phyloP scores from a whole-genome alignment of 1,140 invertebrate genomes.

The Drosophila rhopaloa region DNA sequence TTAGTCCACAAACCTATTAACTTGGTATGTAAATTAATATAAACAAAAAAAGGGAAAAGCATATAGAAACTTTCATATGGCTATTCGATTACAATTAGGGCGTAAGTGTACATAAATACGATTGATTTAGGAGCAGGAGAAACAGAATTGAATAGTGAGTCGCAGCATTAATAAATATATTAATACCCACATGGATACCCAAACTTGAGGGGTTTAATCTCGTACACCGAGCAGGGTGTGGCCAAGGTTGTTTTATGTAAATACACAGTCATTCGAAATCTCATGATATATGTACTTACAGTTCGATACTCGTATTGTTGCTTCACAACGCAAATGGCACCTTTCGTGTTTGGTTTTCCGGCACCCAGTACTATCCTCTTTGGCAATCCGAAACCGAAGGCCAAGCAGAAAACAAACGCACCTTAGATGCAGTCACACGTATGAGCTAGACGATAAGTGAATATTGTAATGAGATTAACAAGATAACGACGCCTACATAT shows the following conservation, averaged over 20 bases:
- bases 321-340: conserved; percentile 31
- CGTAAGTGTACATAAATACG: conserved; percentile 69
- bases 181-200: conserved; percentile 17
- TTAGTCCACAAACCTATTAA: conserved; percentile 47
- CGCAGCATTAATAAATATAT: conserved; percentile 16
- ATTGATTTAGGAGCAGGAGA: neutral
- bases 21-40: conserved; percentile 64
- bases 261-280: conserved; percentile 35
- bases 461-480: conserved; percentile 46
- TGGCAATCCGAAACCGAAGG: conserved; percentile 43
- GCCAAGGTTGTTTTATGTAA: conserved; percentile 55
- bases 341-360: conserved; percentile 22
- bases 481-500: conserved; percentile 20
- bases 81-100: conserved; percentile 49
- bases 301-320: conserved; percentile 47
- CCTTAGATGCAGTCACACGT: conserved; percentile 34
- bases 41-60: conserved; percentile 13
- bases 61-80: conserved; percentile 26
- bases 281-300: conserved; percentile 38
- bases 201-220: neutral
- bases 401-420: conserved; percentile 48
- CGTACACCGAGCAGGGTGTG: conserved; percentile 26
- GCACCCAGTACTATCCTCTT: conserved; percentile 62
- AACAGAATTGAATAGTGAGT: neutral
- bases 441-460: conserved; percentile 28